These are phyloP conservation scores for Gymnocypris eckloni DNA, from an alignment of 2,797 vertebrate species.

Conservation along the genomic window DNA sequence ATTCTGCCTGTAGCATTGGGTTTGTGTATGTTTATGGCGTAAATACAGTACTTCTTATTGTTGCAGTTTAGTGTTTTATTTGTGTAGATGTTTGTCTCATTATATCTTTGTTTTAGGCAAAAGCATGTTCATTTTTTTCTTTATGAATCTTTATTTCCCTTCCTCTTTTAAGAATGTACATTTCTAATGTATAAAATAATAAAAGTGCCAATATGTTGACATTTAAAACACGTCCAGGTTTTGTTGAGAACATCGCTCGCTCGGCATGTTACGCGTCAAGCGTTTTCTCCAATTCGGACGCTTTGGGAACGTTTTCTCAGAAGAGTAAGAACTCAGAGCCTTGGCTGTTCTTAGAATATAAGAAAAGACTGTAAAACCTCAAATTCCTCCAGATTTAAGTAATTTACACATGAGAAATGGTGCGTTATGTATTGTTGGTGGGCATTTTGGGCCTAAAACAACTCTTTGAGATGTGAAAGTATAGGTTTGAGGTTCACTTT, in stretches of 20 bases:
- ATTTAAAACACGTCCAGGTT: slow-evolving; percentile 58
- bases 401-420: slow-evolving; percentile 43
- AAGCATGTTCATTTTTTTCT: slow-evolving; percentile 72
- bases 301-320: background rate
- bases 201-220: slow-evolving; percentile 74
- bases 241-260: background rate
- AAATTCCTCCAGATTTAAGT: slow-evolving; percentile 53
- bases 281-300: background rate
- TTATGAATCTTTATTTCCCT: slow-evolving; percentile 59
- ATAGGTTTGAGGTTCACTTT: slow-evolving; percentile 65
- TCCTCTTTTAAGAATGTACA: slow-evolving; percentile 75
- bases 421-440: slow-evolving; percentile 37
- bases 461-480: slow-evolving; percentile 62
- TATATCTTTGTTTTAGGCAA: slow-evolving; percentile 72
- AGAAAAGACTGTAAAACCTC: slow-evolving; percentile 51
- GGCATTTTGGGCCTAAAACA: slow-evolving; percentile 30
- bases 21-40: slow-evolving; percentile 67
- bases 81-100: slow-evolving; percentile 70
- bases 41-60: slow-evolving; percentile 78
- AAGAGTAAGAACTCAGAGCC: slow-evolving; percentile 3
- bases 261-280: background rate
- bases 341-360: slow-evolving; percentile 41
- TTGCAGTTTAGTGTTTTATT: slow-evolving; percentile 69
- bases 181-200: slow-evolving; percentile 76
- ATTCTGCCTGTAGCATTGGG: slow-evolving; percentile 48